A percentile compares a stretch with the other conserved stretches of the same genome.
Evolutionary conservation across 1,140 invertebrate species (phyloP).

Genomic region (Dendrolimus punctatus): DNA sequence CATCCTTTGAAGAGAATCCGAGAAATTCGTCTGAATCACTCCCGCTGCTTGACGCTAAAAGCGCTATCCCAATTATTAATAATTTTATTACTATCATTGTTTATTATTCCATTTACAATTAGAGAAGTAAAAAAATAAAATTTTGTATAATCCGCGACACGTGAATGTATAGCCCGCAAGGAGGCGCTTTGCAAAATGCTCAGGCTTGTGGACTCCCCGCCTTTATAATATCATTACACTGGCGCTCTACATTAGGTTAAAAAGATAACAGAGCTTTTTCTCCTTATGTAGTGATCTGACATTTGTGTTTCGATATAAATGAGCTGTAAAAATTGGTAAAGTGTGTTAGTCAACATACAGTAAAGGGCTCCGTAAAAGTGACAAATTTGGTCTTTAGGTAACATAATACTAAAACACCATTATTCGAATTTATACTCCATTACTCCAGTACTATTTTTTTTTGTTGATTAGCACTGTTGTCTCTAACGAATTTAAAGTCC

Average conservation of each 20-base stretch:
- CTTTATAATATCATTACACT: slow-evolving; percentile 68
- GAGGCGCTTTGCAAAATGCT: slow-evolving; percentile 64
- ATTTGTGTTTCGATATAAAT: slow-evolving; percentile 35
- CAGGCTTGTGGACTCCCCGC: slow-evolving; percentile 35
- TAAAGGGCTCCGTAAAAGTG: background rate
- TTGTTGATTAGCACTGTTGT: too few species aligned
- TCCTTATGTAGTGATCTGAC: slow-evolving; percentile 50
- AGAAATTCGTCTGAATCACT: slow-evolving; percentile 29
- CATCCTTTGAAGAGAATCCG: slow-evolving; percentile 48
- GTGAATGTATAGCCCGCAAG: slow-evolving; percentile 53
- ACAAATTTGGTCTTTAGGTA: too few species aligned
- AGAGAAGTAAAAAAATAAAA: slow-evolving; percentile 14
- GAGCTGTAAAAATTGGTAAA: slow-evolving; percentile 31
- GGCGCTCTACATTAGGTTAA: slow-evolving; percentile 58
- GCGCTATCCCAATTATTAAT: slow-evolving; percentile 27
- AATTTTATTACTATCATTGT: slow-evolving; percentile 40
- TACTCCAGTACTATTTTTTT: too few species aligned
- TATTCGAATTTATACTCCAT: too few species aligned
- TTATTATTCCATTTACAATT: slow-evolving; percentile 33
- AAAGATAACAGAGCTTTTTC: slow-evolving; percentile 65
- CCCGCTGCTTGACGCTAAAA: slow-evolving; percentile 28
- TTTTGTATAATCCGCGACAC: slow-evolving; percentile 25
- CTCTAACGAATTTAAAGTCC: too few species aligned
- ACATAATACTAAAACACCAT: too few species aligned
- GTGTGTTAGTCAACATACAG: background rate